Percentiles rank a stretch among this genome's conserved stretches.
Conservation (phyloP, 2,113 vertebrate species). For the Helogale parvula region DNA sequence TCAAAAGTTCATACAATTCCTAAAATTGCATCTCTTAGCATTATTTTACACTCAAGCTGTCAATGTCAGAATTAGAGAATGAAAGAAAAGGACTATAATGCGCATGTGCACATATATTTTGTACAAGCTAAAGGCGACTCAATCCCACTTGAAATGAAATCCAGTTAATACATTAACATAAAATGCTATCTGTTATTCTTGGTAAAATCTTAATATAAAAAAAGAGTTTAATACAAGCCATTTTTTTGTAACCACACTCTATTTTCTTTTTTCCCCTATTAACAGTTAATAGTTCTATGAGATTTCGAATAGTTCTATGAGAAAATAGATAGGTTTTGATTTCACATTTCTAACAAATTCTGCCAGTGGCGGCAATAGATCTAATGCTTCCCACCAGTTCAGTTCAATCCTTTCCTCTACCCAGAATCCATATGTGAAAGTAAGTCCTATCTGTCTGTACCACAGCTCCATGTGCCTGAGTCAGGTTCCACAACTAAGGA, state of each 20-base stretch:
- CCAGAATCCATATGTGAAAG: not conserved
- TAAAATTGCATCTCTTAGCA: not conserved
- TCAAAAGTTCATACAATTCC: not conserved
- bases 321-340: conserved; percentile 22
- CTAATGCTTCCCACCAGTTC: not conserved
- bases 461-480: not conserved
- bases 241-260: not conserved
- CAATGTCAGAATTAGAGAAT: not conserved
- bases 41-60: not conserved
- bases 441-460: not conserved
- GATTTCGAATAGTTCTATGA: not conserved
- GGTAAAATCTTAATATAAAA: not conserved
- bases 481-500: not conserved
- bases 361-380: not conserved
- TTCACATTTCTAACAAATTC: conserved; percentile 20
- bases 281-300: not conserved
- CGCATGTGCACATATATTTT: not conserved
- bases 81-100: not conserved
- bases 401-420: not conserved
- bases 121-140: not conserved
- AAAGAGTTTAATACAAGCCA: not conserved
- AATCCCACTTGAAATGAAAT: not conserved
- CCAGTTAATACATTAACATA: not conserved
- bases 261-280: not conserved
- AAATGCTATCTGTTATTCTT: not conserved